A percentile compares a stretch with the other conserved stretches of the same genome.
These are phyloP conservation scores for Archilochus colubris DNA, from an alignment of 2,113 vertebrate genomes.

Conservation along the genomic window DNA sequence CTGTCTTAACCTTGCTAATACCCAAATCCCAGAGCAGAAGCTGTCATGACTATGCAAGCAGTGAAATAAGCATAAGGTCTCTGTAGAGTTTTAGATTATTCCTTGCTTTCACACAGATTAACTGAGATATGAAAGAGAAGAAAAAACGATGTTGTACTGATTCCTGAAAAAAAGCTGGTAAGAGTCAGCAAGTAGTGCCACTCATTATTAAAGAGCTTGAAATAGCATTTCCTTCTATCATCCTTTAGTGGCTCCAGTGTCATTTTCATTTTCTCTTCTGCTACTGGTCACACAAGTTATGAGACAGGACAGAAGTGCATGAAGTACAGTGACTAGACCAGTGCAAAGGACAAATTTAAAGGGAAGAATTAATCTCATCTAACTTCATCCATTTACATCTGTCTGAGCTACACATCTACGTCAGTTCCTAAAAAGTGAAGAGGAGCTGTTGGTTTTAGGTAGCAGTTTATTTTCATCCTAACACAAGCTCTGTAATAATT, in stretches of 20 bases:
- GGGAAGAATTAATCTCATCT: not conserved
- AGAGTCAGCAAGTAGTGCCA: not conserved
- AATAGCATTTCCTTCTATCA: not conserved
- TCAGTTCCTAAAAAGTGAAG: not conserved
- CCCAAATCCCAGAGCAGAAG: conserved; percentile 7
- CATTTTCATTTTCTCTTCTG: not conserved
- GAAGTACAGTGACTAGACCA: not conserved
- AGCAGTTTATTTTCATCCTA: not conserved
- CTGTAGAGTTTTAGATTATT: conserved; percentile 49
- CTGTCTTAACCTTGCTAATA: conserved; percentile 57
- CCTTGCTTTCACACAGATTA: conserved; percentile 58
- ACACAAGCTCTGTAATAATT: not conserved
- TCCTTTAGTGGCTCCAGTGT: not conserved
- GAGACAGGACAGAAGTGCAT: not conserved
- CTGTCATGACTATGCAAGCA: conserved; percentile 60
- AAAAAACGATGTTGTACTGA: not conserved
- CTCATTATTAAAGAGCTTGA: not conserved
- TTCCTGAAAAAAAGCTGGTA: not conserved
- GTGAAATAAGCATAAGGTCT: conserved; percentile 46
- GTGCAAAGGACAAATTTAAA: not conserved
- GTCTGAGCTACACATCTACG: not conserved
- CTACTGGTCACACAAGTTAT: not conserved
- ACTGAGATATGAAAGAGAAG: conserved; percentile 34
- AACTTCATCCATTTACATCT: not conserved
- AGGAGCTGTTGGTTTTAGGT: not conserved